phyloP scores from a whole-genome alignment of 2,113 vertebrate species.

The Arothron firmamentum region DNA sequence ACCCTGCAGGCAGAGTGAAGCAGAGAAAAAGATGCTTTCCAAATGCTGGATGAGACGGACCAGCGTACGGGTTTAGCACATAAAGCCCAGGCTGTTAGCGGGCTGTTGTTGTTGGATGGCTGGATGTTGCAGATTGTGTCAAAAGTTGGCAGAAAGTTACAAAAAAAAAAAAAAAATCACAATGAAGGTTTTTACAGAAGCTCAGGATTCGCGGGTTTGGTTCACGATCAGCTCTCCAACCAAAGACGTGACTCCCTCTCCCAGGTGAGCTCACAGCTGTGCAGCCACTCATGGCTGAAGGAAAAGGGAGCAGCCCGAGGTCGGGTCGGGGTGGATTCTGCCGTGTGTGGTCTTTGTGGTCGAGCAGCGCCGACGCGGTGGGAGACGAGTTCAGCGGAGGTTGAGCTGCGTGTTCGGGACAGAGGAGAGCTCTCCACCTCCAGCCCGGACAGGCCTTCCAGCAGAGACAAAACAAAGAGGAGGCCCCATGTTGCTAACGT shows the following conservation, averaged over 20 bases:
- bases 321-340: neutral
- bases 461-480: slow-evolving; percentile 16
- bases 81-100: slow-evolving; percentile 6
- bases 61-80: slow-evolving; percentile 21
- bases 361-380: slow-evolving; percentile 11
- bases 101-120: neutral
- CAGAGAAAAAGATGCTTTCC: slow-evolving; percentile 22
- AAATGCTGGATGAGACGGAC: slow-evolving; percentile 1
- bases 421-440: slow-evolving; percentile 27
- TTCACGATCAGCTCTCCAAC: no score
- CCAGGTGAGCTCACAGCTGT: no score
- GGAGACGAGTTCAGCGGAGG: slow-evolving; percentile 24
- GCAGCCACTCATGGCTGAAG: no score
- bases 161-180: no score
- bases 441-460: neutral
- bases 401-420: slow-evolving; percentile 1
- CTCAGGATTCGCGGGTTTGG: no score
- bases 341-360: slow-evolving; percentile 42
- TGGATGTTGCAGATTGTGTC: neutral
- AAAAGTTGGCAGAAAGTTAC: no score
- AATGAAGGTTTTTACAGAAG: no score
- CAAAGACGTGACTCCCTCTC: no score
- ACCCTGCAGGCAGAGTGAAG: slow-evolving; percentile 16
- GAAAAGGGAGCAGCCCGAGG: no score
- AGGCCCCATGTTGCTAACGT: neutral